Conservation (phyloP, 2,797 vertebrate genomes). For the Pseudochirops cupreus region DNA sequence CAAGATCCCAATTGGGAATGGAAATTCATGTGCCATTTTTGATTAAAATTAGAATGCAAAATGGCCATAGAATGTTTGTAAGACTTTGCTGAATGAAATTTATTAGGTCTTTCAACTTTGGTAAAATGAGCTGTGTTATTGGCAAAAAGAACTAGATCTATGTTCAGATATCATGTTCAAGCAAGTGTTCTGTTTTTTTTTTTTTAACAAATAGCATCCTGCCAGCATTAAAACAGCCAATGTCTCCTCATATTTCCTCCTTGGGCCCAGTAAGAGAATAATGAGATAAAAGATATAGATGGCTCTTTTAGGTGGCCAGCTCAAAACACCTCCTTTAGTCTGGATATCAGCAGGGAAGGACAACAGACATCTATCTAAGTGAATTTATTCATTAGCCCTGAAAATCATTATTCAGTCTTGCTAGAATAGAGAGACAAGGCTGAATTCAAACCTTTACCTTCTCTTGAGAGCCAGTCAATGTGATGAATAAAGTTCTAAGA, state of each 20-base stretch:
- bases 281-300: constrained; percentile 51
- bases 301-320: constrained; percentile 58
- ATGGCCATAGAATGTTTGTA: constrained; percentile 11
- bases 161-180: constrained; percentile 22
- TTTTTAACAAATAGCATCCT: constrained; percentile 22
- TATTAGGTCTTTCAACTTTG: constrained; percentile 1
- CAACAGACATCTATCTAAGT: constrained; percentile 71
- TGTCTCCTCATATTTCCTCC: constrained; percentile 51
- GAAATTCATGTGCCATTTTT: constrained; percentile 68
- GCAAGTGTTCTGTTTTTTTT: not conserved
- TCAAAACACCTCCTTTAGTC: constrained; percentile 80
- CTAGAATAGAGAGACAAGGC: constrained; percentile 66
- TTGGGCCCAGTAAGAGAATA: constrained; percentile 28
- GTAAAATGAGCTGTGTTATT: constrained; percentile 13
- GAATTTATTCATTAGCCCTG: constrained; percentile 68
- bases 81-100: constrained; percentile 1
- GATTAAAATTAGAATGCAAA: constrained; percentile 58
- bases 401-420: constrained; percentile 60
- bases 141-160: not conserved
- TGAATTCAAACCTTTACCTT: constrained; percentile 63
- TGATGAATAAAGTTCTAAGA: constrained; percentile 71
- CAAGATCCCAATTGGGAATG: constrained; percentile 72
- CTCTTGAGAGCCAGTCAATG: constrained; percentile 46
- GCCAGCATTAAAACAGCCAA: constrained; percentile 23
- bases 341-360: constrained; percentile 73